Conservation (phyloP, 1,140 invertebrate species). For the Caenorhabditis tropicalis region DNA sequence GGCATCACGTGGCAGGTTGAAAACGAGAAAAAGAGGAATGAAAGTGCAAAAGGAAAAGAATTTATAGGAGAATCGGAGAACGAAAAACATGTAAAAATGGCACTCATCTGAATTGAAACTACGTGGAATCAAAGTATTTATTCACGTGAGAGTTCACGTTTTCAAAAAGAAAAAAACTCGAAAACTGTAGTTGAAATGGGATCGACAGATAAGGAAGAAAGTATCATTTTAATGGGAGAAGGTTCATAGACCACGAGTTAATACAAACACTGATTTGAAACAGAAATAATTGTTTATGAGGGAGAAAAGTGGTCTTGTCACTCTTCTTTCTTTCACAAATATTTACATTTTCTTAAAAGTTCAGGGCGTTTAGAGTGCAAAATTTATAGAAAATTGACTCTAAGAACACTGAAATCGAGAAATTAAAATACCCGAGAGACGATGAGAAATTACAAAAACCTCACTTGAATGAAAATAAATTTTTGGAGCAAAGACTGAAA, state of each 20-base stretch:
- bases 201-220: too few species aligned
- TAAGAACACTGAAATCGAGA: too few species aligned
- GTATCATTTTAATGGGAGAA: not conserved
- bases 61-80: not conserved
- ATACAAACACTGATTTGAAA: not conserved
- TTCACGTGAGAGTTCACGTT: not conserved
- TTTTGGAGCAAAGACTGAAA: too few species aligned
- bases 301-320: not conserved
- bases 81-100: not conserved
- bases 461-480: too few species aligned
- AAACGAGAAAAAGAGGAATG: not conserved
- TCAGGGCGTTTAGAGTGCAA: not conserved
- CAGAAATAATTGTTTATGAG: not conserved
- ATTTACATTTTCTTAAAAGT: not conserved
- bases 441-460: too few species aligned
- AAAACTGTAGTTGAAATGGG: too few species aligned
- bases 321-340: not conserved
- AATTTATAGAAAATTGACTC: not conserved
- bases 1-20: not conserved
- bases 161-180: not conserved
- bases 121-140: not conserved
- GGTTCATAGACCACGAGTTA: too few species aligned
- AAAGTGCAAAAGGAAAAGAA: not conserved
- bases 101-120: not conserved
- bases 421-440: too few species aligned